Evolutionary conservation across 2,113 vertebrate genomes (phyloP), one percentile per base, ranked within the genome.

Genomic region (Solea solea): DNA sequence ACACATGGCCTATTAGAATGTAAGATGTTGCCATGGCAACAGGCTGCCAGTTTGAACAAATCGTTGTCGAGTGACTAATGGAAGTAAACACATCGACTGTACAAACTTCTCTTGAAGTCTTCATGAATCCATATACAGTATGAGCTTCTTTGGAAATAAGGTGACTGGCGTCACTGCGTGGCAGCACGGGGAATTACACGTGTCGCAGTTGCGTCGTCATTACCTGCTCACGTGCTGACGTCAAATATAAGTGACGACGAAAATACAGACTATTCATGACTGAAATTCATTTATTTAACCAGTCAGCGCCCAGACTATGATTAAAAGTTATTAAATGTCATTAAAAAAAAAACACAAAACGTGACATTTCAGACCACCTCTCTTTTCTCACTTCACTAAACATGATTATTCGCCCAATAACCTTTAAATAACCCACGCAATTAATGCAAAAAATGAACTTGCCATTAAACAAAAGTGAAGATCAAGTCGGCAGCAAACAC

Each of bases 121-220:
- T 34, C 34, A 34, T 34, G 34, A 21, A 34, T 34, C 34, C 34
- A 34, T 6, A 6, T 34, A 68, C 42, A 9, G 13, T 9, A 6
- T 4, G 44, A 1, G 39, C 16, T 62, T 64, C 13, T 8, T 21
- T 62, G 51, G 55, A 82, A 85, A 80, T 50, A 54, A 64, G 69
- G 76, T 45, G 64, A 67, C 14, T 86, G 81, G 85, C 86, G 90
- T 89, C 92, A n/a, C 64, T 62, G 27, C 27, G 86, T 85, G 91
- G 90, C 45, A 7, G 14, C 15, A 77, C 42, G n/a, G 49, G 25
- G 75, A 83, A 86, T 64, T 81, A 80, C 90, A 90, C 0, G 8
- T 34, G 58, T 3, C 34, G 4, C 1, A 16, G 11, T 45, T 2
- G 7, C 1, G n/a, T 40, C 3, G 15, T n/a, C 1, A 21, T 4